Percentiles rank a stretch among this genome's conserved stretches.
These are phyloP conservation scores for Gopherus flavomarginatus DNA, from an alignment of 2,113 vertebrate genomes.

Conservation along the genomic window DNA sequence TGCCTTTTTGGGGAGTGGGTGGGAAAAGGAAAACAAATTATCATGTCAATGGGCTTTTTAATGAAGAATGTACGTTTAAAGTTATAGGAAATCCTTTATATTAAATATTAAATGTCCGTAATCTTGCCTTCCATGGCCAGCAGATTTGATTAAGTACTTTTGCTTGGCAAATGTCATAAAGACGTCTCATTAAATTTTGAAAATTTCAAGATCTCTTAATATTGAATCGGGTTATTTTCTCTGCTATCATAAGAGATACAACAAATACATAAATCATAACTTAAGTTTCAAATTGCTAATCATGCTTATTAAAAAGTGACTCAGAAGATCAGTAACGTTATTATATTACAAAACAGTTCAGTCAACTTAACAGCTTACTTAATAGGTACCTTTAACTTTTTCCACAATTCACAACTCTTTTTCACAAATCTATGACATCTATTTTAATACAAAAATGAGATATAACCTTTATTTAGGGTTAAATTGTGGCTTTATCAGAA, in stretches of 20 bases:
- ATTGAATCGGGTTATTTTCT: constrained; percentile 49
- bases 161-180: constrained; percentile 52
- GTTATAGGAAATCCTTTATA: not conserved
- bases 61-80: not conserved
- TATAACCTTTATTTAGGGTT: not conserved
- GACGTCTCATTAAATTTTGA: constrained; percentile 35
- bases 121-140: constrained; percentile 31
- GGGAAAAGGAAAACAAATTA: not conserved
- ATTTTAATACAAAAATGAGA: not conserved
- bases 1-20: not conserved
- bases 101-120: constrained; percentile 14
- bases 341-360: not conserved
- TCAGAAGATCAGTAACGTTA: not conserved
- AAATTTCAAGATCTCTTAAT: constrained; percentile 39
- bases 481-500: not conserved
- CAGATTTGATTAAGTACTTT: constrained; percentile 36
- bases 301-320: not conserved
- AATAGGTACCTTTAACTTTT: not conserved
- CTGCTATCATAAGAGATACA: not conserved
- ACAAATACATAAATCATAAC: constrained; percentile 41
- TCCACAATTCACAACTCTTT: not conserved
- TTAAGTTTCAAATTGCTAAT: constrained; percentile 37
- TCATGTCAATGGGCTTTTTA: not conserved
- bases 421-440: not conserved
- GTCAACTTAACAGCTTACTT: not conserved